A percentile compares a stretch with the other conserved stretches of the same genome.
phyloP scores from a whole-genome alignment of 2,888 invertebrate genomes.

The Apamea epomidion region DNA sequence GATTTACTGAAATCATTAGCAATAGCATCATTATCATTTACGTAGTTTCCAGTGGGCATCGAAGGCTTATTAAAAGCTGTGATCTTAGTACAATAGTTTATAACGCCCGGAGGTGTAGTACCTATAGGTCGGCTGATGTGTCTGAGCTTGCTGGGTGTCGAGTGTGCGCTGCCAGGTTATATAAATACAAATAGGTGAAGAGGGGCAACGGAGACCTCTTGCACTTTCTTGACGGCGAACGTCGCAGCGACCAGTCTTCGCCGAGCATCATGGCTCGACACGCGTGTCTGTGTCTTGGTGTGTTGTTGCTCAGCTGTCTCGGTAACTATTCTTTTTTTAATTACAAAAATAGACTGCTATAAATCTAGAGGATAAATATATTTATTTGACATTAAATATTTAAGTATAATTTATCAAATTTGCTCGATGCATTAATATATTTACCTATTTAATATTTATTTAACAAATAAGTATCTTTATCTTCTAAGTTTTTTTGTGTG shows the following conservation, averaged over 20 bases:
- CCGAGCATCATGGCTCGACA: constrained; percentile 90
- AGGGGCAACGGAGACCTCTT: constrained; percentile 89
- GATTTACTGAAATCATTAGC: constrained; percentile 69
- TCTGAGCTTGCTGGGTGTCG: constrained; percentile 76
- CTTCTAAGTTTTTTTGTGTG: neutral
- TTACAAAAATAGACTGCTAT: constrained; percentile 13
- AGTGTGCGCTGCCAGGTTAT: constrained; percentile 84
- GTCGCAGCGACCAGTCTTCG: constrained; percentile 85
- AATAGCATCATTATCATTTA: constrained; percentile 75
- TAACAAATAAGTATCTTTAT: neutral
- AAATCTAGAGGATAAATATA: constrained; percentile 34
- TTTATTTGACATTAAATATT: constrained; percentile 19
- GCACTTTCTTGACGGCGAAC: constrained; percentile 88
- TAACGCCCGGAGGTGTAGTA: constrained; percentile 77
- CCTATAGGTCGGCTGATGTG: constrained; percentile 81
- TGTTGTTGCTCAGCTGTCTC: constrained; percentile 85
- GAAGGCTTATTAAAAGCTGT: constrained; percentile 84
- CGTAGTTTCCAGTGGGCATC: constrained; percentile 74
- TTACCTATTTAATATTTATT: neutral
- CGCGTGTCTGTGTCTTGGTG: constrained; percentile 88
- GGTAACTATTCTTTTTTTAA: constrained; percentile 82
- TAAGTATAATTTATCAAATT: constrained; percentile 20
- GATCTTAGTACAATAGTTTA: constrained; percentile 75
- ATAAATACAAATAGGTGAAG: constrained; percentile 90
- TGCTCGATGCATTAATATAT: neutral